Conservation (phyloP, 1,140 invertebrate species). For the Acromyrmex echinatior region DNA sequence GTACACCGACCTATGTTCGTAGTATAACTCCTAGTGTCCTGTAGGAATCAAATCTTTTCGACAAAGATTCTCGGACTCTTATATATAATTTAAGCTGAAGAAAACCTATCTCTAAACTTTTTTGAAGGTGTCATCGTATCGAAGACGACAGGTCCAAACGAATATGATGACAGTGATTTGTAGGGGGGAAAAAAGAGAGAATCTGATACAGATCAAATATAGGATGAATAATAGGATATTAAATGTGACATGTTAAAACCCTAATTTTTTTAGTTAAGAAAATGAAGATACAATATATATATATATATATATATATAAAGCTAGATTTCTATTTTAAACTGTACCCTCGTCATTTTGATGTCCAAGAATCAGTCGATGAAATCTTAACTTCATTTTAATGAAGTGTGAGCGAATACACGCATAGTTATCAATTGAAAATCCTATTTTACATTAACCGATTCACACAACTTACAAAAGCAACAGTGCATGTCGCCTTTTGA, state of each 20-base stretch:
- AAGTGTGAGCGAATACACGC: background rate
- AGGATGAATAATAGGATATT: background rate
- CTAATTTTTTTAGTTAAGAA: background rate
- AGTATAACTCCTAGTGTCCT: conserved; percentile 3
- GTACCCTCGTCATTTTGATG: background rate
- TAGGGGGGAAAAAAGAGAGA: background rate
- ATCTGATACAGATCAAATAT: background rate
- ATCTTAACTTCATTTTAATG: background rate
- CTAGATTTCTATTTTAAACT: background rate
- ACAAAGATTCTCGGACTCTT: conserved; percentile 32
- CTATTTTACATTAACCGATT: background rate
- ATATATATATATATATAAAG: too few relatives aligned
- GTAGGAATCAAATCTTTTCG: conserved; percentile 30
- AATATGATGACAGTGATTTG: conserved; percentile 19
- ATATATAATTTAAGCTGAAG: conserved; percentile 29
- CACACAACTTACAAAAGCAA: conserved; percentile 20
- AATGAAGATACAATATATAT: background rate
- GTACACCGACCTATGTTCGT: conserved; percentile 2
- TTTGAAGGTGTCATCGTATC: conserved; percentile 11
- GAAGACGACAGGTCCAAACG: background rate
- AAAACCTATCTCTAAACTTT: conserved; percentile 23
- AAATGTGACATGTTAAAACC: background rate
- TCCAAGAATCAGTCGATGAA: background rate
- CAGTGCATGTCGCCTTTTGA: conserved; percentile 18
- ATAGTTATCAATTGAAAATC: background rate